Evolutionary conservation across 2,888 invertebrate species (phyloP).

Genomic region (Macrosoma leucophasiata): DNA sequence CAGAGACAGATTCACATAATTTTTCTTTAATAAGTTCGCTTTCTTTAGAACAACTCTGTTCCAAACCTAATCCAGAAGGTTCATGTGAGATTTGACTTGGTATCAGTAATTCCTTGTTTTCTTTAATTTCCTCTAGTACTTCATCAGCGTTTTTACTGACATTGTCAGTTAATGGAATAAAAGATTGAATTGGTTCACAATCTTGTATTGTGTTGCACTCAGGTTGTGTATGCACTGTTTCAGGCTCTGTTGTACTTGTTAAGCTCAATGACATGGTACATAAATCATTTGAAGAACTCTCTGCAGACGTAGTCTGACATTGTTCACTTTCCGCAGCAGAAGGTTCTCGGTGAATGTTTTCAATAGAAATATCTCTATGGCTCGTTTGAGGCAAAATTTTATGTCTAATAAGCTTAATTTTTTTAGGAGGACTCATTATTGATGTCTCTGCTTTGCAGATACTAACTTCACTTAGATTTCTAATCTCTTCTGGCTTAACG

Average conservation of each 20-base stretch:
- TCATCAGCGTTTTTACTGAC: slow-evolving; percentile 5
- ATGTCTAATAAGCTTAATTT: slow-evolving; percentile 68
- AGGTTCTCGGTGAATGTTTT: slow-evolving; percentile 27
- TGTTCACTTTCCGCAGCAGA: slow-evolving; percentile 37
- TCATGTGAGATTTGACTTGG: no score
- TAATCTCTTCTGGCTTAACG: slow-evolving; percentile 61
- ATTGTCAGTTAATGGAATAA: no score
- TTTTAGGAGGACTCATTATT: slow-evolving; percentile 57
- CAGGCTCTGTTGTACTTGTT: slow-evolving; percentile 31
- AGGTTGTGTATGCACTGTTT: slow-evolving; percentile 18
- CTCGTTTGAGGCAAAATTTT: slow-evolving; percentile 43
- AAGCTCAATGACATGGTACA: slow-evolving; percentile 30
- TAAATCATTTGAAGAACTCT: slow-evolving; percentile 30
- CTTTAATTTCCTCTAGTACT: slow-evolving; percentile 5
- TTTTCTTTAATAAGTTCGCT: no score
- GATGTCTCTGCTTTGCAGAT: slow-evolving; percentile 71
- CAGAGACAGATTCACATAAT: no score
- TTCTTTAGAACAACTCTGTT: no score
- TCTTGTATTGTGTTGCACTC: no score
- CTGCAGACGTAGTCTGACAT: slow-evolving; percentile 59
- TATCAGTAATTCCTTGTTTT: no score
- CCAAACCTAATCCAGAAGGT: no score
- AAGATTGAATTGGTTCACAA: no score
- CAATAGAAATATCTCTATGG: slow-evolving; percentile 35
- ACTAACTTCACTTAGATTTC: slow-evolving; percentile 65